Base-by-base conservation (phyloP, 2,113 vertebrate genomes). In the Dasyprocta punctata region DNA sequence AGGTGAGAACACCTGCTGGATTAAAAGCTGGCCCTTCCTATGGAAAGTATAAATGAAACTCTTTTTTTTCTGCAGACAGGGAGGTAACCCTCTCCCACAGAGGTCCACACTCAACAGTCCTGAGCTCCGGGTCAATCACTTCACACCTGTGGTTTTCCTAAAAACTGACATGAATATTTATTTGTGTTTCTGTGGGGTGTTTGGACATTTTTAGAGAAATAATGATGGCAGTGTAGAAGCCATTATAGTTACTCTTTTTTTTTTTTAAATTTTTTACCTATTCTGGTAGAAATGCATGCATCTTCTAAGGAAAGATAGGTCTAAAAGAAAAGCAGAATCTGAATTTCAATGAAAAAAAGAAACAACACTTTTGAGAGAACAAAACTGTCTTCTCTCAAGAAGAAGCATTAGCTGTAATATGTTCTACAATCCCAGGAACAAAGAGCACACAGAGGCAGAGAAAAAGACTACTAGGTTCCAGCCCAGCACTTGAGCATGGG, bases 281-380 rank as follows among this genome's bases (percentile, higher is more conserved):
- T 63, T 92, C 54, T 95, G 38, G 41, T 81, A 92, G 7, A 86
- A 67, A 44, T n/a, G 67, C 60, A 47, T 36, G 73, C 60, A 30
- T 71, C 44, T 78, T 91, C 61, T 84, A 26, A 96, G 85, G 86
- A 94, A 92, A 96, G 65, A 44, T 14, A 71, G 38, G 30, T 22
- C 30, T 87, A 67, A 58, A 9, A 38, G 26, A n/a, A 90, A 95
- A 82, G 73, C 26, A 71, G 75, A 71, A 89, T 38, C 30, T 69
- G 30, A 17, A 14, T 54, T 86, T 58, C 73, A 67, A 86, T 49
- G 33, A 28, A 8, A 41, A 86, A 33, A 47, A 63, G 47, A 85
- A 33, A 16, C 54, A 56, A 65, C 26, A 87, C 36, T 92, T 94
- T n/a, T n/a, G 26, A 82, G 89, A 49, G 73, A 94, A 95, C n/a